phyloP scores from a whole-genome alignment of 1,140 invertebrate species.

The Pseudomyrmex flavicornis region DNA sequence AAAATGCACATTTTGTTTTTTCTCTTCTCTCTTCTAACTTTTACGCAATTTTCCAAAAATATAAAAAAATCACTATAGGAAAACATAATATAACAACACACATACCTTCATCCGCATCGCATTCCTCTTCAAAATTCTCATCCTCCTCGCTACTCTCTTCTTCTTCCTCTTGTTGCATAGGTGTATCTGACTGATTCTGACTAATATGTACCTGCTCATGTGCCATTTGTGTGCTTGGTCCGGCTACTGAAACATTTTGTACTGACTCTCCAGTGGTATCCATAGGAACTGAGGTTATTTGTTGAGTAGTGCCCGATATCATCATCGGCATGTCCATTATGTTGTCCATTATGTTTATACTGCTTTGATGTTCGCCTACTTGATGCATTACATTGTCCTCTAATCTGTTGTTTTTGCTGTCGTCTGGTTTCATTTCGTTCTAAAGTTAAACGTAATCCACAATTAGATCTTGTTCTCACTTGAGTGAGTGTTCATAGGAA shows the following conservation, averaged over 20 bases:
- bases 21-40: background rate
- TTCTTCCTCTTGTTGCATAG: constrained; percentile 79
- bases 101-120: constrained; percentile 82
- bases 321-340: constrained; percentile 82
- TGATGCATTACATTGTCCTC: constrained; percentile 82
- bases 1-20: background rate
- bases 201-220: constrained; percentile 77
- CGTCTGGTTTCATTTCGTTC: constrained; percentile 82
- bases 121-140: constrained; percentile 84
- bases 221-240: constrained; percentile 79
- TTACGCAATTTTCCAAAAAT: background rate
- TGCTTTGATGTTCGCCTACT: constrained; percentile 80
- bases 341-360: constrained; percentile 82
- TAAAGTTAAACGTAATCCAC: constrained; percentile 63
- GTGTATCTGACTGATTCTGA: constrained; percentile 76
- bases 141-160: constrained; percentile 82
- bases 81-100: background rate
- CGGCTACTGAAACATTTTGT: constrained; percentile 81
- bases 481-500: background rate
- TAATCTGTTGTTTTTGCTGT: constrained; percentile 82
- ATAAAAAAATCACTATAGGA: background rate
- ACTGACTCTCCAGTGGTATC: constrained; percentile 78
- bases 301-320: constrained; percentile 79
- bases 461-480: background rate
- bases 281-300: constrained; percentile 84